Evolutionary conservation across 2,888 invertebrate species (phyloP).

Genomic region (Sepioteuthis lessoniana): DNA sequence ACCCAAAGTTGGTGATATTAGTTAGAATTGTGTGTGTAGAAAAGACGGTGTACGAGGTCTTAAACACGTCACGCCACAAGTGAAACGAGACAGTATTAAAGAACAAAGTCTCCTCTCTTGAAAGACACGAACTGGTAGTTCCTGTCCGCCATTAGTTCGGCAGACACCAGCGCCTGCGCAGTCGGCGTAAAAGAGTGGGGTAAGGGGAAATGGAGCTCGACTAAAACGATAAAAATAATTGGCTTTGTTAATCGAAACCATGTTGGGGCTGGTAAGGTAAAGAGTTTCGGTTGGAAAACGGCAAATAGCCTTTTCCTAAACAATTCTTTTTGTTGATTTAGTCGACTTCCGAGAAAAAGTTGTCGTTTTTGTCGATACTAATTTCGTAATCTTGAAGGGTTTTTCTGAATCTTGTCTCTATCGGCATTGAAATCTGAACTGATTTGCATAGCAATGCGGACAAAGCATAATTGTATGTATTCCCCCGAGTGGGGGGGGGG

Average conservation of each 20-base stretch:
- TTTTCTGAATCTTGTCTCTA: constrained; percentile 16
- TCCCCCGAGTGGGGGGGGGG: not conserved
- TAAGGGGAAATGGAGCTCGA: not conserved
- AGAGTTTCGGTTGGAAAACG: not conserved
- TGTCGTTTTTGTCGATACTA: not conserved
- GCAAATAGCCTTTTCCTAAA: constrained; percentile 33
- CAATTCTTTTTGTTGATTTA: constrained; percentile 33
- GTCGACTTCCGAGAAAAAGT: not conserved
- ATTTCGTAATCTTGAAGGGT: not conserved
- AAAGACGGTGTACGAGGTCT: not conserved
- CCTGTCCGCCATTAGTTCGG: not conserved
- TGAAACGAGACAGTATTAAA: not conserved
- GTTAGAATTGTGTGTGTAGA: not conserved
- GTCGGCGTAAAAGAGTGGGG: not conserved
- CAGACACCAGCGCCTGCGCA: not conserved
- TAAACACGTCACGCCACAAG: not conserved
- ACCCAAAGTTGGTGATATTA: too few relatives aligned
- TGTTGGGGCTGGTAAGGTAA: not conserved
- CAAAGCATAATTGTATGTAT: not conserved
- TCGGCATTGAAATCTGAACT: not conserved
- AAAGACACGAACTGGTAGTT: not conserved
- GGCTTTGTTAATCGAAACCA: constrained; percentile 4
- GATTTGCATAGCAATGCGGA: not conserved
- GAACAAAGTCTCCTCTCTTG: not conserved
- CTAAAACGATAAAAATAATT: constrained; percentile 33